These are phyloP conservation scores for Macrotus californicus DNA, from an alignment of 2,113 vertebrate species.

Conservation along the genomic window DNA sequence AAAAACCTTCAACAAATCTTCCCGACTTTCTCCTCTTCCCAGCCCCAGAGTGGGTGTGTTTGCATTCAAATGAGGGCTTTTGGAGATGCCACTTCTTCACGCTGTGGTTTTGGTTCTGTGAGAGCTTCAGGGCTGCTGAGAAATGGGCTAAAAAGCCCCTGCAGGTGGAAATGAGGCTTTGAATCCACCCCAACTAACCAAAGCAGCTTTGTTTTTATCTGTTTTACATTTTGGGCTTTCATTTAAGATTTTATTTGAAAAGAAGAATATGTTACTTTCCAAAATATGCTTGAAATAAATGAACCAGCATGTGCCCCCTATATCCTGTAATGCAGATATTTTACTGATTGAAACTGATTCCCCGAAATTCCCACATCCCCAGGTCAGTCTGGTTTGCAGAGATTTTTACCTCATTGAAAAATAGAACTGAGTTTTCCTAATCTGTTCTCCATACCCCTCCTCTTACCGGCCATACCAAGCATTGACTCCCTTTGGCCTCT, in stretches of 20 bases:
- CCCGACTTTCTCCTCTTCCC: background rate
- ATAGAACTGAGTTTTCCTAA: background rate
- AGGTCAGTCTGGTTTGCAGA: background rate
- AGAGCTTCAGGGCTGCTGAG: background rate
- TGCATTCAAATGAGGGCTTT: background rate
- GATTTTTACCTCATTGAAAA: background rate
- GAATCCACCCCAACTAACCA: too few relatives aligned
- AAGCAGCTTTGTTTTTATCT: background rate
- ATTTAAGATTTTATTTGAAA: background rate
- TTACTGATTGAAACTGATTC: background rate
- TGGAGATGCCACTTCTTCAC: background rate
- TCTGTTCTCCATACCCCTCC: background rate
- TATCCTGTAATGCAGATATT: background rate
- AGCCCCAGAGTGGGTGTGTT: background rate
- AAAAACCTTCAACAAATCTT: background rate
- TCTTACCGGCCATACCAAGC: background rate
- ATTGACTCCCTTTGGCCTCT: background rate
- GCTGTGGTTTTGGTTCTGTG: background rate
- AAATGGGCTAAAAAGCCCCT: background rate
- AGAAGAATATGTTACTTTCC: background rate
- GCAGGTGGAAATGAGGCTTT: background rate
- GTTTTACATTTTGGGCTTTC: background rate
- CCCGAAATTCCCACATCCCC: background rate
- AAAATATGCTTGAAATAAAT: background rate
- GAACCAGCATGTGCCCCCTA: background rate